Conservation (phyloP, 2,888 invertebrate genomes). For the Ariolimax columbianus region DNA sequence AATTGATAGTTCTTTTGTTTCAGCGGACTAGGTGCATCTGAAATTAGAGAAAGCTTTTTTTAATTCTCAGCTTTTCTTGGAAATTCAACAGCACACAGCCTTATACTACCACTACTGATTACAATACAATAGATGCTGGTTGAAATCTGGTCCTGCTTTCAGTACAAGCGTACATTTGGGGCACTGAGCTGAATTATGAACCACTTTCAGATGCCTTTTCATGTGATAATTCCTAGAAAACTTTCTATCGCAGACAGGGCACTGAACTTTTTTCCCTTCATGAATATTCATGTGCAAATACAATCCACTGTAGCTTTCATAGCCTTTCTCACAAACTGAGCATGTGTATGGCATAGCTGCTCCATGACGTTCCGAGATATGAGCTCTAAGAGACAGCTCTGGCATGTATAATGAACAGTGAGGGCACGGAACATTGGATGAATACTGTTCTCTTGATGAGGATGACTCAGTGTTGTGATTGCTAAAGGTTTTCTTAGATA, state of each 20-base stretch:
- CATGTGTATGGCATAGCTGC: slow-evolving; percentile 12
- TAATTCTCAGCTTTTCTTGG: background rate
- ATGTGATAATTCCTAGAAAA: slow-evolving; percentile 34
- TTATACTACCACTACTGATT: background rate
- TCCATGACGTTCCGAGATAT: slow-evolving; percentile 18
- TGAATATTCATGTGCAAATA: slow-evolving; percentile 30
- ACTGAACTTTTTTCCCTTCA: slow-evolving; percentile 25
- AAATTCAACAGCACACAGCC: background rate
- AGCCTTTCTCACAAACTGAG: slow-evolving; percentile 29
- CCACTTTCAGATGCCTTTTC: slow-evolving; percentile 29
- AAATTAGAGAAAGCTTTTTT: slow-evolving; percentile 23
- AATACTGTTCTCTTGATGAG: background rate
- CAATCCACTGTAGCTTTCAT: slow-evolving; percentile 8
- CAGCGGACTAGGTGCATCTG: slow-evolving; percentile 21
- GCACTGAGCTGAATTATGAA: slow-evolving; percentile 30
- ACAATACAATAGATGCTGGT: slow-evolving; percentile 37
- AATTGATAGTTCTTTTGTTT: slow-evolving; percentile 34
- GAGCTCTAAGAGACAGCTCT: background rate
- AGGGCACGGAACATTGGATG: background rate
- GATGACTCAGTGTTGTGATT: background rate
- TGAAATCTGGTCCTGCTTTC: slow-evolving; percentile 29
- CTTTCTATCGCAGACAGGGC: slow-evolving; percentile 35
- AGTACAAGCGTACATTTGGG: slow-evolving; percentile 13
- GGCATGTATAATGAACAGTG: background rate
- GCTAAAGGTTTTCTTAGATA: background rate